These are phyloP conservation scores for Oeneis ivallda DNA, from an alignment of 2,888 invertebrate genomes.

Conservation along the genomic window DNA sequence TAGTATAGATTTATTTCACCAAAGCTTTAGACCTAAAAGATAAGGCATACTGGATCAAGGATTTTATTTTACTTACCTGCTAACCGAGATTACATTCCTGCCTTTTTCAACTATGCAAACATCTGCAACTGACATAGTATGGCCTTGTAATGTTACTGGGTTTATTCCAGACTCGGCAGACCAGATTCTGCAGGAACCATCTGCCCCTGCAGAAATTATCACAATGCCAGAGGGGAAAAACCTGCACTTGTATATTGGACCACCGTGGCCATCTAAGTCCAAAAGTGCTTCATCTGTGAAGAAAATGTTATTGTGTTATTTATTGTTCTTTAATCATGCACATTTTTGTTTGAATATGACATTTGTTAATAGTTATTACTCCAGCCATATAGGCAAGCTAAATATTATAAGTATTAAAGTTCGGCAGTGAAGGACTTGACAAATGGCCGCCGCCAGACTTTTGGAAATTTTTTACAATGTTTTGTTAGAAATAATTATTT, in stretches of 20 bases:
- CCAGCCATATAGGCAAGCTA: too few relatives aligned
- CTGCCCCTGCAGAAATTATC: constrained; percentile 85
- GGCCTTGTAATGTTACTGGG: constrained; percentile 85
- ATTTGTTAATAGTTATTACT: too few relatives aligned
- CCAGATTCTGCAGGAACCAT: constrained; percentile 86
- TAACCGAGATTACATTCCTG: constrained; percentile 85
- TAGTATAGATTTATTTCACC: too few relatives aligned
- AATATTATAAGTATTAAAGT: too few relatives aligned
- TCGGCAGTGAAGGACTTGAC: too few relatives aligned
- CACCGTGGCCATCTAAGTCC: constrained; percentile 84
- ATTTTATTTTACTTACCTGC: constrained; percentile 68
- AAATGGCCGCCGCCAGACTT: too few relatives aligned
- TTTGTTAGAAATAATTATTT: too few relatives aligned
- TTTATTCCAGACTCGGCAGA: constrained; percentile 85
- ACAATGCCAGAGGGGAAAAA: constrained; percentile 88
- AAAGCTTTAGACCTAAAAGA: background rate
- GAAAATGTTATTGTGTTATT: constrained; percentile 1
- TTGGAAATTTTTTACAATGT: too few relatives aligned
- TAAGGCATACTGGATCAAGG: too few relatives aligned
- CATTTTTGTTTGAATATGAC: too few relatives aligned
- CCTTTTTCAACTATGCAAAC: constrained; percentile 85
- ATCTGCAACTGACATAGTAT: constrained; percentile 84
- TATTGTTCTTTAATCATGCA: too few relatives aligned
- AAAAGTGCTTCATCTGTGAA: constrained; percentile 67
- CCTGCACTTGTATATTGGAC: constrained; percentile 84